A percentile compares a stretch with the other conserved stretches of the same genome.
Evolutionary conservation across 2,888 invertebrate species (phyloP).

Genomic region (Coecobrya sp.): DNA sequence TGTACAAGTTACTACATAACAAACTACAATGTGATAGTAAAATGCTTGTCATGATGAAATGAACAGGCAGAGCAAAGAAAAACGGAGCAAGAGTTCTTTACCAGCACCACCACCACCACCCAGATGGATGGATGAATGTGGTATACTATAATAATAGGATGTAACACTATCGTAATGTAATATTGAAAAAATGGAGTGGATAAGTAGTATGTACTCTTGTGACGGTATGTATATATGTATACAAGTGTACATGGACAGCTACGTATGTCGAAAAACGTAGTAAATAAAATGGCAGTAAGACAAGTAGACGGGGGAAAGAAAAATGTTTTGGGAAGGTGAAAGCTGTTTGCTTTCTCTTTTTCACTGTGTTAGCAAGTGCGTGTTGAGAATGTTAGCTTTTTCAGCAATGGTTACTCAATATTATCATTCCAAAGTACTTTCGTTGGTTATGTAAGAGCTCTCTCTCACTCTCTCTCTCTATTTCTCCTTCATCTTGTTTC

Average conservation of each 20-base stretch:
- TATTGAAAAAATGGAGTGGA: constrained; percentile 40
- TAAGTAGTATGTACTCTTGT: neutral
- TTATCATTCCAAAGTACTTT: constrained; percentile 29
- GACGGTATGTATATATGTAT: neutral
- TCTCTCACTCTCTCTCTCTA: neutral
- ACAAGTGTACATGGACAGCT: neutral
- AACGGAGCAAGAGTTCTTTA: constrained; percentile 20
- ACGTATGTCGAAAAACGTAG: neutral
- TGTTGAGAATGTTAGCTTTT: neutral
- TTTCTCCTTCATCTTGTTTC: constrained; percentile 15
- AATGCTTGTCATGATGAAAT: constrained; percentile 15
- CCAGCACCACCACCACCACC: constrained; percentile 4
- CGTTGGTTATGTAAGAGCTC: constrained; percentile 33
- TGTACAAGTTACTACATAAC: constrained; percentile 21
- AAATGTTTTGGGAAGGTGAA: constrained; percentile 66
- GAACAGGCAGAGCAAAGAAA: constrained; percentile 5
- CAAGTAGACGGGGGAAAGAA: constrained; percentile 18
- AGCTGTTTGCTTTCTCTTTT: constrained; percentile 68
- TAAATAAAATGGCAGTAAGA: constrained; percentile 26
- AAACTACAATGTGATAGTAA: constrained; percentile 14
- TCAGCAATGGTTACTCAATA: constrained; percentile 45
- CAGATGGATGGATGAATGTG: constrained; percentile 33
- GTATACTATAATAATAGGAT: constrained; percentile 38
- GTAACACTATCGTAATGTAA: constrained; percentile 51
- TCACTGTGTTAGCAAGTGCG: neutral